A percentile compares a stretch with the other conserved stretches of the same genome.
These are phyloP conservation scores for Calvadosia cruxmelitensis DNA, from an alignment of 30 jellyfish, hydroid and myxozoan species.

Conservation along the genomic window DNA sequence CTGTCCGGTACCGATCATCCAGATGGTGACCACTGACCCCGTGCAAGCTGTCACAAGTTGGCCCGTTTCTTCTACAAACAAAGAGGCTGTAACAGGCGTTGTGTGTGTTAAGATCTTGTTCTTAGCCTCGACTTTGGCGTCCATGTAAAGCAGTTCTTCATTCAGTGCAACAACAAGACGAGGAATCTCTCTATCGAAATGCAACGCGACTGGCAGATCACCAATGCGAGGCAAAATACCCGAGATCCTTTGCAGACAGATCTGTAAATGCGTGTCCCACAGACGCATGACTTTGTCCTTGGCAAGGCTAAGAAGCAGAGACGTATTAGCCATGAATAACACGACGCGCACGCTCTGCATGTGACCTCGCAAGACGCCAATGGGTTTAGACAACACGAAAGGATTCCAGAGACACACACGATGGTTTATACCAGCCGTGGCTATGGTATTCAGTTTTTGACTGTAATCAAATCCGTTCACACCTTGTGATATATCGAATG, in stretches of 20 bases:
- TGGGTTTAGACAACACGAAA: conserved; percentile 75
- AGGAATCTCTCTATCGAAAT: conserved; percentile 48
- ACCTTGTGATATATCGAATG: conserved; percentile 64
- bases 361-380: conserved; percentile 87
- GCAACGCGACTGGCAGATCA: conserved; percentile 60
- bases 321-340: conserved; percentile 36
- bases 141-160: conserved; percentile 38
- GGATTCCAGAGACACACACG: conserved; percentile 95
- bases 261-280: conserved; percentile 94
- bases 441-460: conserved; percentile 57
- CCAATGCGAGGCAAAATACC: conserved; percentile 53
- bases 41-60: conserved; percentile 81
- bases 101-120: conserved; percentile 62
- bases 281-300: conserved; percentile 75
- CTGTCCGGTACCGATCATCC: conserved; percentile 92
- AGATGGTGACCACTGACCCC: conserved; percentile 68
- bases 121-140: conserved; percentile 57
- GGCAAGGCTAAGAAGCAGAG: conserved; percentile 72
- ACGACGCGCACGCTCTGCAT: conserved; percentile 75
- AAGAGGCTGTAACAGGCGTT: conserved; percentile 58
- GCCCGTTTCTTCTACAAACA: conserved; percentile 35
- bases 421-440: conserved; percentile 90
- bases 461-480: conserved; percentile 78
- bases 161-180: conserved; percentile 51
- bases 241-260: conserved; percentile 77